These are phyloP conservation scores for Platorchestia sp. DNA, from an alignment of 1,140 invertebrate species.

Conservation along the genomic window DNA sequence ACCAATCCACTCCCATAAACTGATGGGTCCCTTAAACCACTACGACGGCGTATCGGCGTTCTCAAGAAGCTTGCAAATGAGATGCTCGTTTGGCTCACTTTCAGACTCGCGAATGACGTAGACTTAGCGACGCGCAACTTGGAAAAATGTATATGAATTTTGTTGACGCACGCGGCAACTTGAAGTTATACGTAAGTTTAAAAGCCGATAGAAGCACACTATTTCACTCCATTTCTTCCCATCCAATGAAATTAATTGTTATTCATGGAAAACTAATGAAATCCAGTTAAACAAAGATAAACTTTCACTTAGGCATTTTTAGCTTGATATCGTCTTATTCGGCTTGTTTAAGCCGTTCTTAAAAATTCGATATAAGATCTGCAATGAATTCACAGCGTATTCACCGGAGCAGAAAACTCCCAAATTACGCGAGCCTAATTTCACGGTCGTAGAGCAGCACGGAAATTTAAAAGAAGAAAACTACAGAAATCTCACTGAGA, in stretches of 20 bases:
- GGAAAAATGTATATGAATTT: neutral
- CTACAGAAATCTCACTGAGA: neutral
- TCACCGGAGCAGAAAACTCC: neutral
- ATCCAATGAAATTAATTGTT: no score
- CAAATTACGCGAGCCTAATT: neutral
- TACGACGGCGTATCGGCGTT: neutral
- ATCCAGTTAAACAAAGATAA: no score
- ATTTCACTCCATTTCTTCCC: neutral
- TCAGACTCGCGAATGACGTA: neutral
- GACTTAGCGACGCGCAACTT: neutral
- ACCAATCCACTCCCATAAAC: slow-evolving; percentile 14
- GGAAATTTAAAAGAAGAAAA: neutral
- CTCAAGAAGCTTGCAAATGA: neutral
- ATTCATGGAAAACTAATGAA: no score
- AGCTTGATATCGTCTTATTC: no score
- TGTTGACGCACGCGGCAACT: neutral
- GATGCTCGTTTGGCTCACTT: neutral
- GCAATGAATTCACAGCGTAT: neutral
- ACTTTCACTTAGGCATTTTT: no score
- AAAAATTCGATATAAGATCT: neutral
- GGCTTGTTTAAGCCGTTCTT: neutral
- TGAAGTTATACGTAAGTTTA: neutral
- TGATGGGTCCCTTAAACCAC: neutral
- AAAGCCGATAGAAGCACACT: neutral
- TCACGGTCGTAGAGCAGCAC: neutral